Evolutionary conservation across 2,797 vertebrate species (phyloP).

Genomic region (Amazona ochrocephala): DNA sequence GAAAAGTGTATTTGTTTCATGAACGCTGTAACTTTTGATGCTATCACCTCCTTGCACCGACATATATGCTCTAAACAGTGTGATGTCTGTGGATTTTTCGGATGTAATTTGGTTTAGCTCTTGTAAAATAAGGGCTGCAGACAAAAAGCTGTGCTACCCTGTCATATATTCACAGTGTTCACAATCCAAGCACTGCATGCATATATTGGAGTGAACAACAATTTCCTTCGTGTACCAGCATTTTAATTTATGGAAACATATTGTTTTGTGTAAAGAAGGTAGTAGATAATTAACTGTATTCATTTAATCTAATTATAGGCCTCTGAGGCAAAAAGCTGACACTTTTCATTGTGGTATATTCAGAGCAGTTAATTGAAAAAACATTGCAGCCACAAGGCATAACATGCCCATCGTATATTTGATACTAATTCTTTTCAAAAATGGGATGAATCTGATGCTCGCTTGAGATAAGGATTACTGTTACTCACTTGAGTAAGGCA

Average conservation of each 20-base stretch:
- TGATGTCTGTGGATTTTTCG: neutral
- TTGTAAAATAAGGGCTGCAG: constrained; percentile 20
- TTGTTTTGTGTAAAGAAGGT: constrained; percentile 68
- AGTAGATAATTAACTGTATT: constrained; percentile 62
- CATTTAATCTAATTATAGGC: constrained; percentile 70
- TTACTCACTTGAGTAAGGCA: constrained; percentile 39
- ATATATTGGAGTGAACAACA: neutral
- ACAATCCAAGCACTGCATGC: neutral
- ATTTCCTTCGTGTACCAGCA: constrained; percentile 39
- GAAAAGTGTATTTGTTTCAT: neutral
- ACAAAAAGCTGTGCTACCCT: neutral
- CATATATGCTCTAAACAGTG: neutral
- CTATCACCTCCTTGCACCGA: neutral
- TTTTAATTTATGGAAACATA: constrained; percentile 68
- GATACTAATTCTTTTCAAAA: constrained; percentile 44
- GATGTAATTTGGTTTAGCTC: neutral
- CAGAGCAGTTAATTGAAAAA: constrained; percentile 67
- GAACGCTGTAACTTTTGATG: neutral
- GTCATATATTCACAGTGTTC: neutral
- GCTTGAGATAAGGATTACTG: constrained; percentile 24
- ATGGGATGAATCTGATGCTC: constrained; percentile 14
- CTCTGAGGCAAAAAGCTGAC: constrained; percentile 66
- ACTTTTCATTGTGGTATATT: constrained; percentile 69
- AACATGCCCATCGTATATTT: constrained; percentile 48
- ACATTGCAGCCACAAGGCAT: constrained; percentile 56